Evolutionary conservation across 1,140 invertebrate species (phyloP).

Genomic region (Atta cephalotes): DNA sequence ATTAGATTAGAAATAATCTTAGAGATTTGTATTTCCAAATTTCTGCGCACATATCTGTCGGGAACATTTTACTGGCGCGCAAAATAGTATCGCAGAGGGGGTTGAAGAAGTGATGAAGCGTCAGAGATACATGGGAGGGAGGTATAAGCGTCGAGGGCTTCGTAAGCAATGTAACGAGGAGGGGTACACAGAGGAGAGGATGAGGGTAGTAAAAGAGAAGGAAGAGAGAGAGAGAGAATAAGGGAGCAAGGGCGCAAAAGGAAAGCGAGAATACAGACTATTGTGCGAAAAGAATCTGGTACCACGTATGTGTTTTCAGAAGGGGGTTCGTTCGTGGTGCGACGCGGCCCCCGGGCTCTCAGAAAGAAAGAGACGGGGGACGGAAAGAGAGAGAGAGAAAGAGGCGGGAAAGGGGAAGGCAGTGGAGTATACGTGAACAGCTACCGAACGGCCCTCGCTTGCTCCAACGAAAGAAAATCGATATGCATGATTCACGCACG

Average conservation of each 20-base stretch:
- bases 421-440: constrained; percentile 49
- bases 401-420: constrained; percentile 35
- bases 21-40: constrained; percentile 2
- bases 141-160: constrained; percentile 51
- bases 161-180: constrained; percentile 11
- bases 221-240: constrained; percentile 39
- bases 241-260: constrained; percentile 58
- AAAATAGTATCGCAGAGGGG: constrained; percentile 36
- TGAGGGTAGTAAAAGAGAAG: constrained; percentile 29
- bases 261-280: constrained; percentile 73
- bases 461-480: constrained; percentile 84
- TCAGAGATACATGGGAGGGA: neutral
- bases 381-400: neutral
- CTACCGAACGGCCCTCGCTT: constrained; percentile 65
- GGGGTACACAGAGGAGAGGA: constrained; percentile 5
- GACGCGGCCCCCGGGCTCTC: constrained; percentile 72
- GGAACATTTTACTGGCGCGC: constrained; percentile 49
- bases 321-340: constrained; percentile 70
- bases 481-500: constrained; percentile 86
- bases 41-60: constrained; percentile 40
- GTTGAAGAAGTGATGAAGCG: constrained; percentile 22
- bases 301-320: constrained; percentile 72
- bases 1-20: neutral
- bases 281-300: constrained; percentile 81
- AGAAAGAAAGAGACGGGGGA: constrained; percentile 47